These are phyloP conservation scores for Drosophila nr. perissopoda DNA, from an alignment of 2,888 invertebrate genomes.

Conservation along the genomic window DNA sequence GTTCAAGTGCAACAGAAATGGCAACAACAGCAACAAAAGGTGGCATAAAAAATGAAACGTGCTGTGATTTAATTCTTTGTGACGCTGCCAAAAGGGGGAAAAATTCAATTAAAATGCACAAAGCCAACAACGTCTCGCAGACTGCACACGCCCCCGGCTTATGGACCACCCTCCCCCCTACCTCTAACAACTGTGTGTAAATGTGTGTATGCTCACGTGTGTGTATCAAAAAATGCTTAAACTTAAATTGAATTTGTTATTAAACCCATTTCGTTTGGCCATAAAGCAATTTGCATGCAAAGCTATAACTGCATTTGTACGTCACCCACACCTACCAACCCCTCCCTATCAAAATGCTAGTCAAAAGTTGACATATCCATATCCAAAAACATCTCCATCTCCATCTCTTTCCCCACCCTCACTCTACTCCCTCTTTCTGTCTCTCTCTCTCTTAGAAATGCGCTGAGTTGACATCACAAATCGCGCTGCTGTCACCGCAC, in stretches of 20 bases:
- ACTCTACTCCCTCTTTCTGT: background rate
- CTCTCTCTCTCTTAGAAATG: conserved; percentile 14
- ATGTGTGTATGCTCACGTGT: conserved; percentile 58
- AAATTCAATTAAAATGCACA: conserved; percentile 79
- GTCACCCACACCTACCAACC: background rate
- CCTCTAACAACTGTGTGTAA: background rate
- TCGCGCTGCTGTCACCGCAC: conserved; percentile 46
- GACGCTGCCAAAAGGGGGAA: conserved; percentile 51
- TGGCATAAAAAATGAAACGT: conserved; percentile 48
- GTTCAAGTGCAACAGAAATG: conserved; percentile 69
- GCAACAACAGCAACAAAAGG: conserved; percentile 11
- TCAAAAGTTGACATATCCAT: conserved; percentile 56
- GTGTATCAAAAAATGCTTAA: conserved; percentile 65
- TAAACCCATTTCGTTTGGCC: conserved; percentile 61
- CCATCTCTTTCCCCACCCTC: no score
- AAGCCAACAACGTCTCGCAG: conserved; percentile 66
- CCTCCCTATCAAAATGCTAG: background rate
- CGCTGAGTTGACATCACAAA: conserved; percentile 59
- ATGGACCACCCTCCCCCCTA: no score
- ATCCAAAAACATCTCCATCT: conserved; percentile 28
- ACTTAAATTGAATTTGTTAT: conserved; percentile 78
- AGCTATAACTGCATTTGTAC: conserved; percentile 27
- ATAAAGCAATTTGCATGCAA: conserved; percentile 64
- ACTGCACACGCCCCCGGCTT: conserved; percentile 36
- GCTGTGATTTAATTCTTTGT: conserved; percentile 76